phyloP scores from a whole-genome alignment of 2,888 invertebrate species.

The Thysanoteuthis rhombus region DNA sequence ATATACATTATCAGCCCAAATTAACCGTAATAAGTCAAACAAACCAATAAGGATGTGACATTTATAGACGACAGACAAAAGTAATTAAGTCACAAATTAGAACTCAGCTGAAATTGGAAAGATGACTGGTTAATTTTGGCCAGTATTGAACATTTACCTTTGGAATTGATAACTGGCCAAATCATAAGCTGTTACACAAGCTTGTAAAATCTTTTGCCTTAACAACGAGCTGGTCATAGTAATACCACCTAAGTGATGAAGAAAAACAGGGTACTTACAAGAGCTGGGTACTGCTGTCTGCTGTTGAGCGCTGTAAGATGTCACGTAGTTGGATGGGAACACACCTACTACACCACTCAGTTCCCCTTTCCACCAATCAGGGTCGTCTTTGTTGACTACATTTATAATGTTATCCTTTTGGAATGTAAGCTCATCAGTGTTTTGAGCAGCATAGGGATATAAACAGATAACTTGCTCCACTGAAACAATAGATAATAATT shows the following conservation, averaged over 20 bases:
- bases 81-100: too few relatives aligned
- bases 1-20: too few relatives aligned
- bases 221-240: too few relatives aligned
- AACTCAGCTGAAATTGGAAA: too few relatives aligned
- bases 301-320: conserved; percentile 67
- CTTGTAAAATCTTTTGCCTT: too few relatives aligned
- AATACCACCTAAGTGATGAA: not conserved
- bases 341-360: conserved; percentile 87
- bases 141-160: too few relatives aligned
- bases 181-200: too few relatives aligned
- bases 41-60: too few relatives aligned
- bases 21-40: too few relatives aligned
- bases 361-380: conserved; percentile 98
- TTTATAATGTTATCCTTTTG: conserved; percentile 64
- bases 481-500: conserved; percentile 37
- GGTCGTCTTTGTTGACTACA: conserved; percentile 85
- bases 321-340: conserved; percentile 96
- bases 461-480: conserved; percentile 78
- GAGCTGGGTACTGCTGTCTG: conserved; percentile 39
- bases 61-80: too few relatives aligned
- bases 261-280: conserved; percentile 54
- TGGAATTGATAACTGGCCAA: too few relatives aligned
- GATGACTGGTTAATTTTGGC: too few relatives aligned
- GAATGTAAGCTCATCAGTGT: conserved; percentile 67
- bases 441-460: conserved; percentile 64